Evolutionary conservation across 2,113 vertebrate species (phyloP).

Genomic region (Gnathonemus longibarbis): DNA sequence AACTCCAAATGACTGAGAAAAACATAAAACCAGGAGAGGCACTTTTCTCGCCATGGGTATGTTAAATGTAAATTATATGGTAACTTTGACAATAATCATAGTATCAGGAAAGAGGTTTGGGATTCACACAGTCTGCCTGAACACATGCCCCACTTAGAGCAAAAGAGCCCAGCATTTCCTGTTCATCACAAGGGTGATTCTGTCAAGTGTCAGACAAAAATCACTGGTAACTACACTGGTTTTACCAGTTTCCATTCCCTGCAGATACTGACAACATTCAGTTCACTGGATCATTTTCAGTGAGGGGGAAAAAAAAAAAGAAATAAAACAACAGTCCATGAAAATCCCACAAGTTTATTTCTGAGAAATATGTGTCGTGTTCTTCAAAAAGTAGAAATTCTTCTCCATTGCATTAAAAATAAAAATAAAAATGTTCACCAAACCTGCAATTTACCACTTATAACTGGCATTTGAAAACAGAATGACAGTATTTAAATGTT

Average conservation of each 20-base stretch:
- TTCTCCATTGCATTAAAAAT: not conserved
- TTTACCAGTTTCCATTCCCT: not conserved
- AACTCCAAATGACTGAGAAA: not conserved
- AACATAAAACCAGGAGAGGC: not conserved
- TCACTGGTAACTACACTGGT: not conserved
- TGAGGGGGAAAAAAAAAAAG: not conserved
- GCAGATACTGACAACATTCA: not conserved
- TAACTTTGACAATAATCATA: not conserved
- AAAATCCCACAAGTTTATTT: constrained; percentile 27
- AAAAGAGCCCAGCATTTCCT: not conserved
- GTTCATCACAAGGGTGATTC: not conserved
- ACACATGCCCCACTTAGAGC: not conserved
- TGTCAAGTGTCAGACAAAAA: not conserved
- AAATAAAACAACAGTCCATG: not conserved
- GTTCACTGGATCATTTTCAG: not conserved
- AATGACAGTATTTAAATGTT: not conserved
- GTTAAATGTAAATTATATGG: not conserved
- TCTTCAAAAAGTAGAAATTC: not conserved
- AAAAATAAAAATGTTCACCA: not conserved
- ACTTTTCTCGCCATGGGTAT: not conserved
- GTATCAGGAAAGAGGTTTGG: not conserved
- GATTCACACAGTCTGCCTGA: not conserved
- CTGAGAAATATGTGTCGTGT: not conserved
- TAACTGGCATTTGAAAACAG: not conserved
- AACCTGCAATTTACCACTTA: not conserved